Conservation (phyloP, 2,113 vertebrate species). For the Andinoacara biseriatus region DNA sequence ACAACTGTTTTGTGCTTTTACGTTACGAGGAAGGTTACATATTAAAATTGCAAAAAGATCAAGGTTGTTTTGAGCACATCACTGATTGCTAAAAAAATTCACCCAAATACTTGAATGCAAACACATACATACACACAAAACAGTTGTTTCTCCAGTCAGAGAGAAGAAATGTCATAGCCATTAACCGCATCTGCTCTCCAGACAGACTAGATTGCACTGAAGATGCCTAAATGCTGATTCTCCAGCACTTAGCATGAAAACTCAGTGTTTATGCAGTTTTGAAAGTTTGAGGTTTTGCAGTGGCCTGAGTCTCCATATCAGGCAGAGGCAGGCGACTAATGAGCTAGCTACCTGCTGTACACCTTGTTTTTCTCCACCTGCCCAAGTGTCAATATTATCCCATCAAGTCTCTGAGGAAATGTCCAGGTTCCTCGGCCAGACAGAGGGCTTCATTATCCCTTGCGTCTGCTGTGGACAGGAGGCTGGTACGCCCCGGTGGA, state of each 20-base stretch:
- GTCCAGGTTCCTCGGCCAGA: slow-evolving; percentile 57
- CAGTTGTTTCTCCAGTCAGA: not conserved
- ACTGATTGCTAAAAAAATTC: slow-evolving; percentile 15
- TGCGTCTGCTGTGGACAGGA: slow-evolving; percentile 70
- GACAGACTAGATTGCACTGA: not conserved
- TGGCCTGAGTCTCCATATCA: slow-evolving; percentile 5
- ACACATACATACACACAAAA: not conserved
- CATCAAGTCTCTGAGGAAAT: slow-evolving; percentile 61
- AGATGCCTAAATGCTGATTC: slow-evolving; percentile 34
- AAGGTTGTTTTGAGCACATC: slow-evolving; percentile 25
- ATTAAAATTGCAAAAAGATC: slow-evolving; percentile 26
- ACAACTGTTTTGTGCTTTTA: not conserved
- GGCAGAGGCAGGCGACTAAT: slow-evolving; percentile 52
- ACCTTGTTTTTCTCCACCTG: slow-evolving; percentile 72
- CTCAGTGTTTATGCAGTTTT: slow-evolving; percentile 10
- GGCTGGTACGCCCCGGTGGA: slow-evolving; percentile 58
- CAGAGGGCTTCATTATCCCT: slow-evolving; percentile 75
- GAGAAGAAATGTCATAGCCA: not conserved
- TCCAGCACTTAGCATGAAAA: slow-evolving; percentile 20
- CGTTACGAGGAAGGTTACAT: slow-evolving; percentile 2
- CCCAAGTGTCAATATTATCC: slow-evolving; percentile 65
- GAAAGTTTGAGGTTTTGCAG: slow-evolving; percentile 33
- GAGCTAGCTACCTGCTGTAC: slow-evolving; percentile 69
- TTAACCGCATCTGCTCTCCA: slow-evolving; percentile 30
- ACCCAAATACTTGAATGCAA: not conserved